Conservation (phyloP, 1,140 invertebrate genomes). For the Drosophila orosa region DNA sequence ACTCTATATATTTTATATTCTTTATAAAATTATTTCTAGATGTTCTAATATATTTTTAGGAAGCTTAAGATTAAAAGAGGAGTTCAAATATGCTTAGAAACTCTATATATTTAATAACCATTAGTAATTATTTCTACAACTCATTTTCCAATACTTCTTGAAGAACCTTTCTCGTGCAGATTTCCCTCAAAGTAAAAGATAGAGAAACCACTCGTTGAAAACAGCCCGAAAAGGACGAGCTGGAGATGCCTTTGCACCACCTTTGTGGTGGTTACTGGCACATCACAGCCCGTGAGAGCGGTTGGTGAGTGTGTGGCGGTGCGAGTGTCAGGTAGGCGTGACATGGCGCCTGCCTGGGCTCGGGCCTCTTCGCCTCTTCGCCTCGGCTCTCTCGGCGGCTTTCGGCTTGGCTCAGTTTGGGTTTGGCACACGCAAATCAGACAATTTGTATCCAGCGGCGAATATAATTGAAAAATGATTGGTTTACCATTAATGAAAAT, state of each 20-base stretch:
- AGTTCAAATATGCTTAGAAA: not conserved
- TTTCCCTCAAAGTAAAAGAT: not conserved
- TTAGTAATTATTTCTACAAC: too few relatives aligned
- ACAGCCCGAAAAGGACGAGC: not conserved
- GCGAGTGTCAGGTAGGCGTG: conserved; percentile 29
- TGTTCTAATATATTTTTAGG: too few relatives aligned
- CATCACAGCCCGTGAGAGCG: not conserved
- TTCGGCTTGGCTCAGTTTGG: conserved; percentile 6
- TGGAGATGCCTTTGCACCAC: not conserved
- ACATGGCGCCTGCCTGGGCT: conserved; percentile 37
- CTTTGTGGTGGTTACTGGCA: conserved; percentile 1
- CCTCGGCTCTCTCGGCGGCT: not conserved
- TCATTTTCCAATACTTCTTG: too few relatives aligned
- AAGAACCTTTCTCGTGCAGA: too few relatives aligned
- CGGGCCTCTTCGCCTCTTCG: not conserved
- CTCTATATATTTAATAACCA: too few relatives aligned
- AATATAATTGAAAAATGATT: conserved; percentile 84
- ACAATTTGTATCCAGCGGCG: conserved; percentile 83
- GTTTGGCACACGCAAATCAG: conserved; percentile 70
- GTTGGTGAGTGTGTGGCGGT: not conserved
- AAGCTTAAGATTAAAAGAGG: too few relatives aligned
- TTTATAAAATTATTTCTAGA: too few relatives aligned
- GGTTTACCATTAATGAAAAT: conserved; percentile 82
- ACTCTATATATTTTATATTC: too few relatives aligned
- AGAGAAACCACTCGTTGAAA: not conserved